These are phyloP conservation scores for Phaonia tiefii DNA, from an alignment of 2,888 invertebrate genomes.

Conservation along the genomic window DNA sequence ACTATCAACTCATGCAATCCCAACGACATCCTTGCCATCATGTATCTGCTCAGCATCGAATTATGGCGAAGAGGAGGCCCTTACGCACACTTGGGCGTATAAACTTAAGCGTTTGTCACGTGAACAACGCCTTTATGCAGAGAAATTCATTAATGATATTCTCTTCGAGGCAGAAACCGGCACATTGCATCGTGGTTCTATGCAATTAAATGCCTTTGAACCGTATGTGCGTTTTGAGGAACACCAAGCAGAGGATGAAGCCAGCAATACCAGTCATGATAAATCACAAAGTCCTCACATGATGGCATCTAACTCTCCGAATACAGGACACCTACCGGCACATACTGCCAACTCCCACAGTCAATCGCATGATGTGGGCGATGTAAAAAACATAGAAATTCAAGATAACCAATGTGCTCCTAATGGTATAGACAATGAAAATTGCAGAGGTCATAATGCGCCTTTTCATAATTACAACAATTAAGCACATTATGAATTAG, in stretches of 20 bases:
- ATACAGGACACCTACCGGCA: slow-evolving; percentile 57
- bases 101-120: slow-evolving; percentile 76
- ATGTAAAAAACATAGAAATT: slow-evolving; percentile 39
- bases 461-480: slow-evolving; percentile 47
- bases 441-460: slow-evolving; percentile 21
- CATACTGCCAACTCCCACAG: slow-evolving; percentile 30
- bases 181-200: slow-evolving; percentile 77
- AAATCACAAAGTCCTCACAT: slow-evolving; percentile 75
- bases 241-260: slow-evolving; percentile 66
- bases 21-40: slow-evolving; percentile 44
- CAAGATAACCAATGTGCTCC: slow-evolving; percentile 14
- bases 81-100: slow-evolving; percentile 77
- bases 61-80: slow-evolving; percentile 77
- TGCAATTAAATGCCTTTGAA: slow-evolving; percentile 77
- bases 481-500: neutral
- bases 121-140: slow-evolving; percentile 77
- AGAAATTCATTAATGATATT: slow-evolving; percentile 78
- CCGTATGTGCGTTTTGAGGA: slow-evolving; percentile 77
- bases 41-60: slow-evolving; percentile 76
- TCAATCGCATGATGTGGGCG: slow-evolving; percentile 45
- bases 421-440: slow-evolving; percentile 32
- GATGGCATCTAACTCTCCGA: slow-evolving; percentile 21
- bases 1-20: neutral
- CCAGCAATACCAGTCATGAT: slow-evolving; percentile 68
- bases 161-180: slow-evolving; percentile 78